Conservation (phyloP, 2,888 invertebrate species). For the Drosophila cracens region DNA sequence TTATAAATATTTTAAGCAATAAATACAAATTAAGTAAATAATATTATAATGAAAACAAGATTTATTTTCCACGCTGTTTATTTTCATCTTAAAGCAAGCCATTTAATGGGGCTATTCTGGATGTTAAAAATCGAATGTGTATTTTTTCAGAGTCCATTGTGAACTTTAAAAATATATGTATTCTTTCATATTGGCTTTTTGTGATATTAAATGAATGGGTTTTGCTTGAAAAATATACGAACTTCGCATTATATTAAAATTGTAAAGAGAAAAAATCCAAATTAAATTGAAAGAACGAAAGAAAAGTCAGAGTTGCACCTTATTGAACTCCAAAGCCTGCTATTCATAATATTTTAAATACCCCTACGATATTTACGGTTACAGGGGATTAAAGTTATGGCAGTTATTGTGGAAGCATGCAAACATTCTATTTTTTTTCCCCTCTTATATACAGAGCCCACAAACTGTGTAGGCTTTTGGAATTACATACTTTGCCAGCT, state of each 20-base stretch:
- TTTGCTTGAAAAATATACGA: background rate
- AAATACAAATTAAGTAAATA: background rate
- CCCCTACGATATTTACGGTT: background rate
- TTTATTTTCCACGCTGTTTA: background rate
- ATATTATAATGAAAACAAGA: background rate
- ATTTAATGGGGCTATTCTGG: background rate
- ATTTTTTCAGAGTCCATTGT: no score
- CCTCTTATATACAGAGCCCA: background rate
- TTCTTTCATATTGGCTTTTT: background rate
- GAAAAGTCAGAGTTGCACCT: no score
- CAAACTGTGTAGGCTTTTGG: conserved; percentile 20
- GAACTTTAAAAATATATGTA: no score
- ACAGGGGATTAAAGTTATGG: background rate
- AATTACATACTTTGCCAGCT: conserved; percentile 28
- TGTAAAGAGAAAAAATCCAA: background rate
- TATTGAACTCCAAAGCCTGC: no score
- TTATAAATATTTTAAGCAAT: background rate
- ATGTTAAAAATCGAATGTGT: background rate
- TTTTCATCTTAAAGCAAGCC: background rate
- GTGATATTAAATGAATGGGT: background rate
- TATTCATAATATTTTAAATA: background rate
- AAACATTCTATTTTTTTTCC: background rate
- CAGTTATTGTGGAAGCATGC: conserved; percentile 2
- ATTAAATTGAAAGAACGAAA: background rate
- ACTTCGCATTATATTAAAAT: background rate